A percentile compares a stretch with the other conserved stretches of the same genome.
Conservation (phyloP, 2,797 vertebrate species). For the Pipistrellus pygmaeus region DNA sequence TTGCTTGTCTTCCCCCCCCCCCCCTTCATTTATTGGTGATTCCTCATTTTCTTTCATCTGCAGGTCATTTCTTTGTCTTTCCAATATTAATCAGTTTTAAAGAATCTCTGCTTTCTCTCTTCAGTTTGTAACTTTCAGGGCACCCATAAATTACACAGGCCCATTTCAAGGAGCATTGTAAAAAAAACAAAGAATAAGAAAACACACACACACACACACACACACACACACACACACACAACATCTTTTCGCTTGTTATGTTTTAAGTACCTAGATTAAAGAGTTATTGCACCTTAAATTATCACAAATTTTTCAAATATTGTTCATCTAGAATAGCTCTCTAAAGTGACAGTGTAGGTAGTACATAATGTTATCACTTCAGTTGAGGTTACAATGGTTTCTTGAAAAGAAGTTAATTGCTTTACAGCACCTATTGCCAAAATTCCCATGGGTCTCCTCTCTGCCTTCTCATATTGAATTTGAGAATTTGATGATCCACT, state of each 20-base stretch:
- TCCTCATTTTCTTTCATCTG: too few relatives aligned
- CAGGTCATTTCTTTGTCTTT: too few relatives aligned
- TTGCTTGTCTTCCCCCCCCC: too few relatives aligned
- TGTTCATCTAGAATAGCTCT: slow-evolving; percentile 62
- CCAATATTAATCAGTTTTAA: slow-evolving; percentile 18
- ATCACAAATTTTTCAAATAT: slow-evolving; percentile 50
- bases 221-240: not conserved
- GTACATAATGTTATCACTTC: slow-evolving; percentile 43
- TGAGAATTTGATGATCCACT: slow-evolving; percentile 39
- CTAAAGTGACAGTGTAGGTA: not conserved
- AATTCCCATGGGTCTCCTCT: not conserved
- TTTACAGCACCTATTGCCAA: slow-evolving; percentile 44
- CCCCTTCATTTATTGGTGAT: too few relatives aligned
- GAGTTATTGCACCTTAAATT: slow-evolving; percentile 66
- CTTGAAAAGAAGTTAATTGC: slow-evolving; percentile 51
- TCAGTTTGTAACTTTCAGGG: not conserved
- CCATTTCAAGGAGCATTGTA: not conserved
- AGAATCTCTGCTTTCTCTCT: not conserved
- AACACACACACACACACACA: not conserved
- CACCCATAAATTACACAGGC: not conserved
- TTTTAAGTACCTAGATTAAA: slow-evolving; percentile 18
- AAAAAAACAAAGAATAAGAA: slow-evolving; percentile 17
- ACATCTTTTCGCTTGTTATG: slow-evolving; percentile 21
- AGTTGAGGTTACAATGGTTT: slow-evolving; percentile 27
- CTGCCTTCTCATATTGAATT: not conserved